Base-by-base conservation (phyloP, 2,797 vertebrate genomes). In the Rhabdophis nuchalis region DNA sequence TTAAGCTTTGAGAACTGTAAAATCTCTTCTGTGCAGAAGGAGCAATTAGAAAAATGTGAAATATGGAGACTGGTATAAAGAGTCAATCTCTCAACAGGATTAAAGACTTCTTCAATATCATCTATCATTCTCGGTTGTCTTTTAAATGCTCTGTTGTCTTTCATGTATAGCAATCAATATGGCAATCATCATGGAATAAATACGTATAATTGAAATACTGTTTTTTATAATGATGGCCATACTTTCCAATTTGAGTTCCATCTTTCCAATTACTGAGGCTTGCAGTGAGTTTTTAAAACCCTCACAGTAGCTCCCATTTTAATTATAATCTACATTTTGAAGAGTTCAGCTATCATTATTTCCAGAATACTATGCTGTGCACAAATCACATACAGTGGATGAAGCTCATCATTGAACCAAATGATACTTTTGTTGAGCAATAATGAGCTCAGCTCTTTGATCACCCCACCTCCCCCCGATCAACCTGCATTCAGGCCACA, bases 321-420 rank as follows among this genome's bases (percentile, higher is more conserved):
- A 94, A 95, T 96, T 94, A 94, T 86, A 91, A 90, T 86, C 58
- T 93, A 64, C 41, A 87, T 93, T 92, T 92, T 91, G 93, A 94
- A 68, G 87, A 64, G 25, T 36, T 77, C 53, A 85, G 52, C 57
- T 85, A 23, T 32, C 85, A 68, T 50, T 85, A 56, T 89, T 87
- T 32, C 41, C 89, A 53, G 90, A 60, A 93, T 88, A 46, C 68
- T 95, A 54, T 92, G n/a, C 54, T 90, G 90, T 93, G 64, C 82
- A 56, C 82, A 89, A 91, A 61, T 85, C 32, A 92, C 87, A 87
- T 88, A 92, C 89, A 14, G 4, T 60, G 93, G 61, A 20, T 41
- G 52, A 32, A 90, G 91, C 93, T n/a, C 46, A 94, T 93, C 58
- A 58, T 94, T 94, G 94, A 93, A 85, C 27, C 93, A 90, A 94